phyloP scores from a whole-genome alignment of 2,113 vertebrate genomes.

The Harpagus bidentatus region DNA sequence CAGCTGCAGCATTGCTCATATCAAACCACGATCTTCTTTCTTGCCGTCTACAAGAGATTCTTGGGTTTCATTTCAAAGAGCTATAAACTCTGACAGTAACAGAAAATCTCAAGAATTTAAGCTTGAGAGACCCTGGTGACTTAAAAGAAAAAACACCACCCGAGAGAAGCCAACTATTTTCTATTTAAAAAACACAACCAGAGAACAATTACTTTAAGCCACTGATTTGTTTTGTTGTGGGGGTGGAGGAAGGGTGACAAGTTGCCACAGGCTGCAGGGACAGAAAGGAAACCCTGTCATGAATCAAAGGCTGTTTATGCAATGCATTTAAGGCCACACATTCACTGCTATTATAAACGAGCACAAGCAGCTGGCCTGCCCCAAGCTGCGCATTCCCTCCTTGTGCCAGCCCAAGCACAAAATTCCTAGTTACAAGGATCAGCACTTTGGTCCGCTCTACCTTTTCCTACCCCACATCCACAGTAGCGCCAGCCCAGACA shows the following conservation, averaged over 20 bases:
- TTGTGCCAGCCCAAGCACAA: not conserved
- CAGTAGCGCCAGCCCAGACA: not conserved
- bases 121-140: not conserved
- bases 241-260: not conserved
- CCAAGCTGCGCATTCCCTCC: not conserved
- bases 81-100: not conserved
- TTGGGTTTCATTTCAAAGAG: not conserved
- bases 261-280: not conserved
- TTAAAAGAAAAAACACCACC: not conserved
- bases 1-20: not conserved
- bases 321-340: not conserved
- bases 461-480: not conserved
- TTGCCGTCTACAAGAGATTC: not conserved
- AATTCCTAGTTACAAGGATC: not conserved
- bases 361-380: not conserved
- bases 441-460: not conserved
- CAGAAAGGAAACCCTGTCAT: not conserved
- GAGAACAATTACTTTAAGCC: not conserved
- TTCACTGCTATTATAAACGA: not conserved
- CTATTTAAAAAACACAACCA: not conserved
- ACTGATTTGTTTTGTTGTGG: not conserved
- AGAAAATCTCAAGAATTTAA: not conserved
- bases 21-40: not conserved
- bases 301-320: not conserved
- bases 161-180: not conserved